A percentile compares a stretch with the other conserved stretches of the same genome.
These are phyloP conservation scores for Trissolcus brochymenae DNA, from an alignment of 2,888 invertebrate genomes.

Conservation along the genomic window DNA sequence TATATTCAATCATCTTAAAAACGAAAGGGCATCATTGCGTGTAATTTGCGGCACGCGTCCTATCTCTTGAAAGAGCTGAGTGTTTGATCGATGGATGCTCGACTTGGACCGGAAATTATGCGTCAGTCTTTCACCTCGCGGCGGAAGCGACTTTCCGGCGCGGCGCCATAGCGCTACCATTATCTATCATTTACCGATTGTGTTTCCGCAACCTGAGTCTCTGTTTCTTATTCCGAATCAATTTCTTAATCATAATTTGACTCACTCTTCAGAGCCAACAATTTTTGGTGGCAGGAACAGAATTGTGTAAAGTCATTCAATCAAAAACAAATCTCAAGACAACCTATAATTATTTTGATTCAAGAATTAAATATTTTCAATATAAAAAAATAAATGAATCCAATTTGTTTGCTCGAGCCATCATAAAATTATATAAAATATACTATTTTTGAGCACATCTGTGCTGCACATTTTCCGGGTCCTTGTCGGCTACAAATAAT, in stretches of 20 bases:
- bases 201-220: slow-evolving; percentile 43
- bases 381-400: too few relatives aligned
- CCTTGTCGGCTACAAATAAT: too few relatives aligned
- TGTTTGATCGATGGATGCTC: slow-evolving; percentile 76
- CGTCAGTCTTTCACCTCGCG: slow-evolving; percentile 73
- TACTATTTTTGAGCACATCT: too few relatives aligned
- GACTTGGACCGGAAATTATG: slow-evolving; percentile 75
- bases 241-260: slow-evolving; percentile 10
- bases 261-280: neutral
- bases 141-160: slow-evolving; percentile 71
- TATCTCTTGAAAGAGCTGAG: slow-evolving; percentile 61
- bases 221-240: slow-evolving; percentile 5
- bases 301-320: too few relatives aligned
- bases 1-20: slow-evolving; percentile 14
- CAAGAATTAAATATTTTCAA: too few relatives aligned
- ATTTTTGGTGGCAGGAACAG: too few relatives aligned
- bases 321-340: too few relatives aligned
- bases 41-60: slow-evolving; percentile 61
- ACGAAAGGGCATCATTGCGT: slow-evolving; percentile 31
- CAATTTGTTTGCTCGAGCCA: too few relatives aligned
- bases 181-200: slow-evolving; percentile 70
- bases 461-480: too few relatives aligned
- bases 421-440: too few relatives aligned
- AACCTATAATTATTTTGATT: too few relatives aligned
- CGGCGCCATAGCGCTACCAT: slow-evolving; percentile 71